These are phyloP conservation scores for Samia ricini DNA, from an alignment of 1,140 invertebrate genomes.

Conservation along the genomic window DNA sequence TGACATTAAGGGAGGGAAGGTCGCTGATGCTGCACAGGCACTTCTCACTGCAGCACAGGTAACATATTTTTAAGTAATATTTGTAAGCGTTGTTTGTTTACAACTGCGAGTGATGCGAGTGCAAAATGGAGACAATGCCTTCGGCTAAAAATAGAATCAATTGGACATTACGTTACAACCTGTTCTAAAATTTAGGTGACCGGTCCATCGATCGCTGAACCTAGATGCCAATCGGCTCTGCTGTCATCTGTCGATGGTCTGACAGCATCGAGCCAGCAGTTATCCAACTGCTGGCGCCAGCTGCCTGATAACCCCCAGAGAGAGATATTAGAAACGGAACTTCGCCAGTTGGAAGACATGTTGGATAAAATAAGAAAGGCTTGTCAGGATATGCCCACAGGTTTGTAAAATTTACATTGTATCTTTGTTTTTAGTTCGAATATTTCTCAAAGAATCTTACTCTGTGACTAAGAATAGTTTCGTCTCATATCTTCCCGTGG, in stretches of 20 bases:
- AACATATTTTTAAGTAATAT: background rate
- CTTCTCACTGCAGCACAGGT: slow-evolving; percentile 25
- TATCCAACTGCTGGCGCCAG: slow-evolving; percentile 13
- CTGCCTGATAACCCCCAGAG: background rate
- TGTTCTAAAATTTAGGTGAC: slow-evolving; percentile 14
- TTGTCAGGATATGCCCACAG: background rate
- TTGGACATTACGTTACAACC: background rate
- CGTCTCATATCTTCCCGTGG: too few species aligned
- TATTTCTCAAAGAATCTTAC: too few species aligned
- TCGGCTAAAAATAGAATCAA: background rate
- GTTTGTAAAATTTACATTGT: too few species aligned
- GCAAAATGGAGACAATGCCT: background rate
- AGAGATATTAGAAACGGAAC: background rate
- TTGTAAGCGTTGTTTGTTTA: background rate
- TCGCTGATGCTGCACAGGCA: slow-evolving; percentile 31
- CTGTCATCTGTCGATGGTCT: slow-evolving; percentile 20
- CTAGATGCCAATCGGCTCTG: slow-evolving; percentile 20
- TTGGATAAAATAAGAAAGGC: background rate
- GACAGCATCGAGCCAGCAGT: slow-evolving; percentile 4
- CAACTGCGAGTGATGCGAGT: background rate
- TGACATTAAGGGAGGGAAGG: slow-evolving; percentile 18
- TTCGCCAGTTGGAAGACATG: background rate
- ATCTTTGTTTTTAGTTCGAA: too few species aligned
- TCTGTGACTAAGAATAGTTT: too few species aligned
- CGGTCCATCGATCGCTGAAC: slow-evolving; percentile 26